Conservation (phyloP, 1,140 invertebrate genomes). For the Nasonia vitripennis region DNA sequence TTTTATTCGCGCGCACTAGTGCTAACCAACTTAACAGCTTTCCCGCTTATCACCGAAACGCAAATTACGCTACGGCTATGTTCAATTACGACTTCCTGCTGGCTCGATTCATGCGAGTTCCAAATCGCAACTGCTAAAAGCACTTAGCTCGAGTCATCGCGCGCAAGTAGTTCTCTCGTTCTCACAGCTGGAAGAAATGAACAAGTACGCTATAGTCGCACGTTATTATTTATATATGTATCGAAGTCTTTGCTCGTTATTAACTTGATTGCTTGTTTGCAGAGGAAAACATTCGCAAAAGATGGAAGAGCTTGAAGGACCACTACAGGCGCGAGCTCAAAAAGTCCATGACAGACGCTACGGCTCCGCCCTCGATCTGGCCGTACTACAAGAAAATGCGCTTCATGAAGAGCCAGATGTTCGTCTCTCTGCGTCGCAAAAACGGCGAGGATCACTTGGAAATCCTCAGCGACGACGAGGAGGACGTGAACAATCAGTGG, state of each 20-base stretch:
- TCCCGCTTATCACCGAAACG: slow-evolving; percentile 5
- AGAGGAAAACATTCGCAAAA: slow-evolving; percentile 41
- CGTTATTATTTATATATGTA: no score
- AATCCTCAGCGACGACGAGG: slow-evolving; percentile 48
- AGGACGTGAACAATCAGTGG: slow-evolving; percentile 41
- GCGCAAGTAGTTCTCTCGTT: no score
- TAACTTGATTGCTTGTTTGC: not conserved
- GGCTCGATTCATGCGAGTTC: no score
- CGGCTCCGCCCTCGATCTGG: slow-evolving; percentile 37
- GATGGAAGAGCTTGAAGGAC: slow-evolving; percentile 53
- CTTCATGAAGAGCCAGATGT: slow-evolving; percentile 53
- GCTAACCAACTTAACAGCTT: not conserved
- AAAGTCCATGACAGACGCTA: slow-evolving; percentile 36
- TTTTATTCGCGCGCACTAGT: not conserved
- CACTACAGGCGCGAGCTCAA: slow-evolving; percentile 51
- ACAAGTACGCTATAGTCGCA: not conserved
- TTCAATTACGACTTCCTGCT: slow-evolving; percentile 9
- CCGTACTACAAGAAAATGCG: slow-evolving; percentile 51
- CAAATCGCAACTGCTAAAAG: not conserved
- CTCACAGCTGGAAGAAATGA: not conserved
- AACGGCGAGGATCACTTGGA: slow-evolving; percentile 49
- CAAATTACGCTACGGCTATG: not conserved
- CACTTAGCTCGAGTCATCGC: not conserved
- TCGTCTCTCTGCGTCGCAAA: slow-evolving; percentile 45
- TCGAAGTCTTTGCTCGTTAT: not conserved